Conservation (phyloP, 2,797 vertebrate species). For the Silurus aristotelis region DNA sequence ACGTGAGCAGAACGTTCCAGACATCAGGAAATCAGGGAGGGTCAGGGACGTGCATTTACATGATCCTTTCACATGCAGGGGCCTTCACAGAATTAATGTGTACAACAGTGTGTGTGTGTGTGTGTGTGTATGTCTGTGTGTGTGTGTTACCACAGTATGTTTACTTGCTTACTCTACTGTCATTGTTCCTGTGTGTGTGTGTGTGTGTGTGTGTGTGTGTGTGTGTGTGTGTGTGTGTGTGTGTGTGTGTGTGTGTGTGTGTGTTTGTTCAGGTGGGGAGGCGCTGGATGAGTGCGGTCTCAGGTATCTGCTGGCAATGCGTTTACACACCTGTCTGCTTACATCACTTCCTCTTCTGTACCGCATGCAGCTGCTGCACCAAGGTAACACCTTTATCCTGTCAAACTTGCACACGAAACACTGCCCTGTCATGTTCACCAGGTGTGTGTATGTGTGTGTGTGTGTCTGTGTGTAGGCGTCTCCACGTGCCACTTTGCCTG, state of each 20-base stretch:
- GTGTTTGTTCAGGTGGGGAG: slow-evolving; percentile 81
- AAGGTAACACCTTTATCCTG: slow-evolving; percentile 80
- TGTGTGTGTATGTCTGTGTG: not conserved
- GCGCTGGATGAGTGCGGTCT: slow-evolving; percentile 95
- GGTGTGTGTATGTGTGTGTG: not conserved
- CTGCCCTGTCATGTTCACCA: not conserved
- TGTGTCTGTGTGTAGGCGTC: slow-evolving; percentile 75
- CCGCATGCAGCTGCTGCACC: slow-evolving; percentile 94
- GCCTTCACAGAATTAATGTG: not conserved
- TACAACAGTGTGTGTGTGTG: too few relatives aligned
- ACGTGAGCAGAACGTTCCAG: slow-evolving; percentile 73
- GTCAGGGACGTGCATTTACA: slow-evolving; percentile 65
- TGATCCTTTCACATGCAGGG: not conserved
- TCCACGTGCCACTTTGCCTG: slow-evolving; percentile 98
- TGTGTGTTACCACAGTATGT: not conserved
- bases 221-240: too few relatives aligned
- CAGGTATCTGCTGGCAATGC: slow-evolving; percentile 93
- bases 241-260: too few relatives aligned
- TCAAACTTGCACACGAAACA: not conserved
- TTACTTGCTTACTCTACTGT: not conserved
- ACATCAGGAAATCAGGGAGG: slow-evolving; percentile 64
- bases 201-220: too few relatives aligned
- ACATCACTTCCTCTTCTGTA: slow-evolving; percentile 96
- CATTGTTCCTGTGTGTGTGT: not conserved
- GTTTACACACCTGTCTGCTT: slow-evolving; percentile 93